Evolutionary conservation across 1,140 invertebrate genomes (phyloP).

Genomic region (Oncopodura yosiiana): DNA sequence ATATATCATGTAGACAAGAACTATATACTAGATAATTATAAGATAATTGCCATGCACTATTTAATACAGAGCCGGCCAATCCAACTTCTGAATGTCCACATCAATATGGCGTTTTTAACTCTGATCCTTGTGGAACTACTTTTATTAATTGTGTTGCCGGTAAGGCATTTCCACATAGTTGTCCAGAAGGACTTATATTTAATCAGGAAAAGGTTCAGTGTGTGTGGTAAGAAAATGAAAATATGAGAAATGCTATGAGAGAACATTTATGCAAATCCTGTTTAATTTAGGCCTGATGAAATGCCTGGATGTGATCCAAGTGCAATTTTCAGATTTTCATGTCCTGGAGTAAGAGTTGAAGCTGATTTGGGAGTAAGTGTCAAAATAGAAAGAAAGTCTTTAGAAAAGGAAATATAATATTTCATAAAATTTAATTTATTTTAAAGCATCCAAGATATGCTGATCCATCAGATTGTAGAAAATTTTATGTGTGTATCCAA

Average conservation of each 20-base stretch:
- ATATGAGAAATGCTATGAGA: neutral
- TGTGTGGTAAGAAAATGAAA: conserved; percentile 64
- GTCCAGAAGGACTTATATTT: conserved; percentile 73
- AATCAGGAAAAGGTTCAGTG: conserved; percentile 64
- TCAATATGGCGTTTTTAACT: conserved; percentile 69
- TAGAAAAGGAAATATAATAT: conserved; percentile 46
- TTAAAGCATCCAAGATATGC: conserved; percentile 39
- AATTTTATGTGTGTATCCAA: conserved; percentile 66
- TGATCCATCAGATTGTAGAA: conserved; percentile 60
- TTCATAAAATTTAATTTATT: conserved; percentile 39
- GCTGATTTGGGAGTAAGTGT: conserved; percentile 41
- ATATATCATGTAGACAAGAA: no score
- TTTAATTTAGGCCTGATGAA: conserved; percentile 38
- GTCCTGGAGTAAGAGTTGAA: conserved; percentile 43
- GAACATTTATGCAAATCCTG: no score
- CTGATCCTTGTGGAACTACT: conserved; percentile 63
- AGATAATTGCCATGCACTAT: no score
- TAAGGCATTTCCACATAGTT: conserved; percentile 52
- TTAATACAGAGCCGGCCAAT: conserved; percentile 50
- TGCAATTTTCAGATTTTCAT: conserved; percentile 58
- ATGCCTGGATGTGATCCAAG: conserved; percentile 61
- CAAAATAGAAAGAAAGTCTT: conserved; percentile 42
- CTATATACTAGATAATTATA: no score
- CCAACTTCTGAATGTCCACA: conserved; percentile 70
- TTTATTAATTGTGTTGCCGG: conserved; percentile 78